phyloP scores from a whole-genome alignment of 2,888 invertebrate species.

The Aspidiotus destructor region DNA sequence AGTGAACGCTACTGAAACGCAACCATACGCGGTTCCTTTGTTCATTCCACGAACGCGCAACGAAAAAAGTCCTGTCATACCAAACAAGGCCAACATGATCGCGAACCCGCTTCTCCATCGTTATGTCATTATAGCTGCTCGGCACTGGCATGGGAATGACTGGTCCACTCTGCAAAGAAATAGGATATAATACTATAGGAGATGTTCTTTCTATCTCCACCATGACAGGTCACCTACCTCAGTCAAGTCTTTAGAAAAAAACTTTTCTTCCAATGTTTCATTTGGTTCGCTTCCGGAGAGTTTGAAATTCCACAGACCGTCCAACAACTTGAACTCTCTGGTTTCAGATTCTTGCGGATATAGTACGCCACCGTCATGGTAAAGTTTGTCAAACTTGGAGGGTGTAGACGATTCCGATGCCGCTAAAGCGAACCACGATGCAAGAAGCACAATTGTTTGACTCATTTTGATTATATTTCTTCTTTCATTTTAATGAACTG shows the following conservation, averaged over 20 bases:
- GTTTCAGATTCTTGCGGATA: constrained; percentile 74
- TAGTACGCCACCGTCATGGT: constrained; percentile 44
- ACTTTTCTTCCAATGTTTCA: constrained; percentile 52
- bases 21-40: constrained; percentile 63
- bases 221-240: constrained; percentile 47
- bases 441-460: too few relatives aligned
- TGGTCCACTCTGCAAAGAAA: constrained; percentile 48
- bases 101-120: constrained; percentile 62
- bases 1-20: constrained; percentile 86
- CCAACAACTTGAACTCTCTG: constrained; percentile 64
- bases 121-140: constrained; percentile 90
- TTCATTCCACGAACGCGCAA: constrained; percentile 63
- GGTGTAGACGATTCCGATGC: too few relatives aligned
- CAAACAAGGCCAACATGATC: constrained; percentile 96
- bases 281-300: constrained; percentile 64
- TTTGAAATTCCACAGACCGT: constrained; percentile 89
- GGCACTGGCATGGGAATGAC: constrained; percentile 91
- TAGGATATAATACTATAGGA: too few relatives aligned
- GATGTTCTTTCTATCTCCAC: not conserved
- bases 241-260: constrained; percentile 63
- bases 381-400: too few relatives aligned
- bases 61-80: constrained; percentile 81
- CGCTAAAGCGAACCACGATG: too few relatives aligned
- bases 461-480: too few relatives aligned
- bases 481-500: too few relatives aligned